Evolutionary conservation across 2,113 vertebrate genomes (phyloP), one percentile per base, ranked within the genome.

Genomic region (Rhodinocichla rosea): DNA sequence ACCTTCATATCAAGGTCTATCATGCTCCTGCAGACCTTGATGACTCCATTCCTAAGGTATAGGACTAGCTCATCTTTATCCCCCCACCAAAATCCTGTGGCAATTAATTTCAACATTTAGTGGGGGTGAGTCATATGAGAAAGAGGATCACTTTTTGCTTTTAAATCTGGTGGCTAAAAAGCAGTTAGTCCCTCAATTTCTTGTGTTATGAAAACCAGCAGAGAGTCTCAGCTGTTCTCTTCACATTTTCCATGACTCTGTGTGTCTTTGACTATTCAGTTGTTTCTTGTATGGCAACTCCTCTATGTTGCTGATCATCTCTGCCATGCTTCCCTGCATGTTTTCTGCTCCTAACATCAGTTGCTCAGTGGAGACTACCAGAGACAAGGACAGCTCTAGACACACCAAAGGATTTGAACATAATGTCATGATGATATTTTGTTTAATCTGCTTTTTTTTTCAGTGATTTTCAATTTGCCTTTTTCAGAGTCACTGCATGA

Each of bases 81-180:
- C 3, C 7, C 4, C 2, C 14, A 20, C 8, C 6, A 39, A 81
- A 90, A 56, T 40, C 13, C 44, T 39, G 17, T 35, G 33, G 39
- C 30, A 81, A 56, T 55, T 74, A 35, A 50, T 84, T 80, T 71
- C 39, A 82, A 22, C 3, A 86, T 49, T 40, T 65, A 65, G 17
- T 24, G 11, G 2, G 2, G 1, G 1, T 44, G 3, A 16, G 3
- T 8, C 1, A 8, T n/a, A 18, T n/a, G 14, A 91, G 16, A 47
- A 78, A 84, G 75, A 50, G 9, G 2, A 53, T 62, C 3, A 62
- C 7, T 27, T 53, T 57, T 55, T 40, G 9, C 5, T 81, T 84
- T 59, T 50, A 63, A 87, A 50, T 11, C 28, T 62, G 11, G 11
- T 69, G 24, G 10, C 13, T 87, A 75, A 63, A 81, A 62, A 55